These are phyloP conservation scores for Protula sp. DNA, from an alignment of 2,888 invertebrate species.

Conservation along the genomic window DNA sequence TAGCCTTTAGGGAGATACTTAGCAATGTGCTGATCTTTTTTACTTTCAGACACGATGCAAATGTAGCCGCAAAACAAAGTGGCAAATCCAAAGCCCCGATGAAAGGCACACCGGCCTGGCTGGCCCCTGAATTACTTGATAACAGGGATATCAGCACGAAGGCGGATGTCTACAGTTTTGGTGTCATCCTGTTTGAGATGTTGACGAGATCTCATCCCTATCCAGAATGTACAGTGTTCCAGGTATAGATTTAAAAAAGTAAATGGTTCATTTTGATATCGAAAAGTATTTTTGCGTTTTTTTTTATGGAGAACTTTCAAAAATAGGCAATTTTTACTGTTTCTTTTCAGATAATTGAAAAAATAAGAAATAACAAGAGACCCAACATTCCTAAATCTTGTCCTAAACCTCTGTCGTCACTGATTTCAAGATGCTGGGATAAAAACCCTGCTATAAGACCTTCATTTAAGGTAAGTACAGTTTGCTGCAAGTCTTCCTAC, in stretches of 20 bases:
- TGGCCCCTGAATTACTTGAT: slow-evolving; percentile 47
- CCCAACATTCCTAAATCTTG: slow-evolving; percentile 36
- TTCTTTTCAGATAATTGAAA: no score
- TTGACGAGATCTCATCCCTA: slow-evolving; percentile 40
- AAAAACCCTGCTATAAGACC: slow-evolving; percentile 39
- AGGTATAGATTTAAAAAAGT: slow-evolving; percentile 28
- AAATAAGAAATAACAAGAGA: slow-evolving; percentile 33
- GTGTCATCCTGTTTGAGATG: slow-evolving; percentile 49
- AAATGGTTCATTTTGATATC: neutral
- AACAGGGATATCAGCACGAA: slow-evolving; percentile 40
- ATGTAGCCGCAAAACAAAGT: slow-evolving; percentile 20
- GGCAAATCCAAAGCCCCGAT: slow-evolving; percentile 5
- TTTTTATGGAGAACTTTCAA: no score
- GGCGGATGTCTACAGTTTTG: slow-evolving; percentile 48
- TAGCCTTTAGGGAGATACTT: no score
- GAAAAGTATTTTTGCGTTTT: neutral
- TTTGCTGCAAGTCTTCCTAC: no score
- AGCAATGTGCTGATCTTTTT: no score
- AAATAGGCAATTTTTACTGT: no score
- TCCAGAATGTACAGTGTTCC: slow-evolving; percentile 36
- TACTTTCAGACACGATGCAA: slow-evolving; percentile 40
- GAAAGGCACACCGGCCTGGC: slow-evolving; percentile 40
- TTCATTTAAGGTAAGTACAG: slow-evolving; percentile 33
- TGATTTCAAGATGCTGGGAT: slow-evolving; percentile 43
- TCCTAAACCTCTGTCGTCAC: slow-evolving; percentile 29